phyloP scores from a whole-genome alignment of 1,140 invertebrate species.

The Drosophila nigrodunni region DNA sequence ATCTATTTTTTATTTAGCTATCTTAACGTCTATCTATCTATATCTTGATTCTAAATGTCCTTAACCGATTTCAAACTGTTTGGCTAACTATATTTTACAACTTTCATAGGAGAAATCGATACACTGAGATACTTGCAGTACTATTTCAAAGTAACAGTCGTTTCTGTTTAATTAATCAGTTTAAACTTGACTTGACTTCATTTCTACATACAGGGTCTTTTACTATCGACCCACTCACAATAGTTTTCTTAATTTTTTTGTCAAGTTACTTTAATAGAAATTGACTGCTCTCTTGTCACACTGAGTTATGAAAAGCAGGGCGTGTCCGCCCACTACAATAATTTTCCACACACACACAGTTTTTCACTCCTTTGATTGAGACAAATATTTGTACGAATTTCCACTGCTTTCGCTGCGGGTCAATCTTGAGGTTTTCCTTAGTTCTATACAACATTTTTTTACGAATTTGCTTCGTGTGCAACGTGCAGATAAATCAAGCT shows the following conservation, averaged over 20 bases:
- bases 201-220: too few relatives aligned
- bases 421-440: slow-evolving; percentile 42
- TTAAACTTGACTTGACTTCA: too few relatives aligned
- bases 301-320: slow-evolving; percentile 67
- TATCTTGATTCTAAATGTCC: too few relatives aligned
- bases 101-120: too few relatives aligned
- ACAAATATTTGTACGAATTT: slow-evolving; percentile 80
- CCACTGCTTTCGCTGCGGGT: slow-evolving; percentile 29
- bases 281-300: slow-evolving; percentile 58
- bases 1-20: too few relatives aligned
- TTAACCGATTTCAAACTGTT: too few relatives aligned
- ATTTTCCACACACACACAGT: slow-evolving; percentile 12
- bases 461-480: slow-evolving; percentile 57
- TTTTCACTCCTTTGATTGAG: slow-evolving; percentile 60
- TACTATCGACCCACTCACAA: not conserved
- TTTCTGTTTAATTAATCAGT: too few relatives aligned
- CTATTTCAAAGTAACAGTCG: too few relatives aligned
- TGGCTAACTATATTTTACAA: too few relatives aligned
- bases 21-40: too few relatives aligned
- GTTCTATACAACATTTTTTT: slow-evolving; percentile 65
- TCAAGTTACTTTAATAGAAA: slow-evolving; percentile 62
- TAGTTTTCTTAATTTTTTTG: slow-evolving; percentile 25
- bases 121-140: too few relatives aligned
- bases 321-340: slow-evolving; percentile 11
- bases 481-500: not conserved